Evolutionary conservation across 2,888 invertebrate species (phyloP).

Genomic region (Drosophila anomelani): DNA sequence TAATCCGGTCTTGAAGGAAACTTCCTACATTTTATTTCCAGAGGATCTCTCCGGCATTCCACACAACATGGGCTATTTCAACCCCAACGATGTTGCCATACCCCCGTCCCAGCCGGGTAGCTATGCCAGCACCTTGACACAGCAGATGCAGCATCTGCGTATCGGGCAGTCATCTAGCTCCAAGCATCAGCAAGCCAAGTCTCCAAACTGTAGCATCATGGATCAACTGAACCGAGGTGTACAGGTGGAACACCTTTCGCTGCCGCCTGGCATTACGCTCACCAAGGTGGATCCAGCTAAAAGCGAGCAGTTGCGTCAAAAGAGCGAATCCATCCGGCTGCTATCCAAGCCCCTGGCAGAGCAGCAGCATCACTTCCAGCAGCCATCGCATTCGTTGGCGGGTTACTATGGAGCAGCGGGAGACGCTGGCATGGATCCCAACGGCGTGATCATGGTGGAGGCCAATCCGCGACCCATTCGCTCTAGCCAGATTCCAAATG

Average conservation of each 20-base stretch:
- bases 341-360: conserved; percentile 79
- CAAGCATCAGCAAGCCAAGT: conserved; percentile 45
- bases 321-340: conserved; percentile 83
- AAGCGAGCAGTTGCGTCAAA: conserved; percentile 83
- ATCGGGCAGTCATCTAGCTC: conserved; percentile 52
- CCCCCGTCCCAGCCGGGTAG: conserved; percentile 65
- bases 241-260: conserved; percentile 87
- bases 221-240: conserved; percentile 85
- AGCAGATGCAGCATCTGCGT: conserved; percentile 78
- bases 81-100: conserved; percentile 79
- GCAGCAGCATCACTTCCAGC: conserved; percentile 58
- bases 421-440: conserved; percentile 70
- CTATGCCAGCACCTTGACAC: conserved; percentile 73
- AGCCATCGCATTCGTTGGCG: conserved; percentile 46
- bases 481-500: conserved; percentile 37
- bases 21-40: conserved; percentile 12
- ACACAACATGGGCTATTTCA: conserved; percentile 82
- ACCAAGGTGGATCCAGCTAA: conserved; percentile 88
- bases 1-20: too few relatives aligned
- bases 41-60: conserved; percentile 80
- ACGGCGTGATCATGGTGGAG: conserved; percentile 84
- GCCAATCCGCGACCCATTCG: conserved; percentile 72
- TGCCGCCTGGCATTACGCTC: conserved; percentile 93
- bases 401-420: conserved; percentile 67
- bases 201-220: conserved; percentile 84